These are phyloP conservation scores for Lacerta bilineata DNA, from an alignment of 2,797 vertebrate species.

Conservation along the genomic window DNA sequence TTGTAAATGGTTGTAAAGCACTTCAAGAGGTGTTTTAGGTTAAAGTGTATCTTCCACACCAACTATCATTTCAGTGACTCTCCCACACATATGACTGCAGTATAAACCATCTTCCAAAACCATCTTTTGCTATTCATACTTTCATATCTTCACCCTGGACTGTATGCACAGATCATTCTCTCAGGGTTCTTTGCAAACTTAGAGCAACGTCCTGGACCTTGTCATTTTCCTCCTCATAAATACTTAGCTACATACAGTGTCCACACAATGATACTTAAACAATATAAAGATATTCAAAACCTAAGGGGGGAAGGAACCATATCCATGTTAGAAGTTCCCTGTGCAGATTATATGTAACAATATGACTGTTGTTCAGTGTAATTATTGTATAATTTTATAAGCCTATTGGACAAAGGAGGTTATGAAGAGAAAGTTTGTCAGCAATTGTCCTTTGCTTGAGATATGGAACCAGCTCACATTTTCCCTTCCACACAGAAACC, in stretches of 20 bases:
- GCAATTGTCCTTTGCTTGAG: slow-evolving; percentile 18
- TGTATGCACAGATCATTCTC: neutral
- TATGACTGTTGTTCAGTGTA: neutral
- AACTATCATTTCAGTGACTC: neutral
- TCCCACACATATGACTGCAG: neutral
- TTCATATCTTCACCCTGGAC: neutral
- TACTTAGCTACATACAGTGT: neutral
- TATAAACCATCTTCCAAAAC: neutral
- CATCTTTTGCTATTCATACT: neutral
- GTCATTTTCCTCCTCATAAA: neutral
- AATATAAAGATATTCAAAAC: neutral
- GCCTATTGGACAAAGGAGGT: neutral
- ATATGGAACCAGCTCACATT: slow-evolving; percentile 23
- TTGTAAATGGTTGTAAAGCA: too few relatives aligned
- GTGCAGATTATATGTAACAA: neutral
- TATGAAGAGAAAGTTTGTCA: neutral
- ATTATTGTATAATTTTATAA: neutral
- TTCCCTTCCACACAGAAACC: neutral
- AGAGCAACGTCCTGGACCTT: neutral
- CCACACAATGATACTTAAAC: neutral
- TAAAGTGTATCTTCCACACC: neutral
- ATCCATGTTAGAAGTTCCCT: neutral
- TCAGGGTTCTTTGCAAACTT: neutral
- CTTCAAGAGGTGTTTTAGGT: too few relatives aligned
- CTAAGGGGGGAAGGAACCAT: neutral